These are phyloP conservation scores for Drosophila seclusa DNA, from an alignment of 2,888 invertebrate species.

Conservation along the genomic window DNA sequence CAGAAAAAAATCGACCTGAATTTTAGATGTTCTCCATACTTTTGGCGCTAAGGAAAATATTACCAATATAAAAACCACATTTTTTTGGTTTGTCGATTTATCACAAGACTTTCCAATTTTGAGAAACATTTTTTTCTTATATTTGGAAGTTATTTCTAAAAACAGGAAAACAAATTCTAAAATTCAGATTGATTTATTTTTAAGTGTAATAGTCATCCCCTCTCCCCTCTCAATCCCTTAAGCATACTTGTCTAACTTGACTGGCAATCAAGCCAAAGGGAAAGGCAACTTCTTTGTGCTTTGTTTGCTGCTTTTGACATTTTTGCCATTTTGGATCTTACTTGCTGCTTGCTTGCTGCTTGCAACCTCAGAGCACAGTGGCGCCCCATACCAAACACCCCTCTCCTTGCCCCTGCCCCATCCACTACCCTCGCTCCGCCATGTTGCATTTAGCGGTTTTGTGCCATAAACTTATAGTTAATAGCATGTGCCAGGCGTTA, in stretches of 20 bases:
- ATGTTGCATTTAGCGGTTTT: constrained; percentile 62
- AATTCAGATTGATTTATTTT: neutral
- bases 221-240: neutral
- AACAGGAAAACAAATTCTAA: too few species aligned
- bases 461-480: constrained; percentile 70
- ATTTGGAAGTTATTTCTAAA: too few species aligned
- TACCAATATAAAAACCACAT: too few species aligned
- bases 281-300: constrained; percentile 43
- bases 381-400: constrained; percentile 10
- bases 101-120: too few species aligned
- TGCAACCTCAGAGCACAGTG: neutral
- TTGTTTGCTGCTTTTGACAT: constrained; percentile 59
- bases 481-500: constrained; percentile 66
- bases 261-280: constrained; percentile 30
- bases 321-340: constrained; percentile 33
- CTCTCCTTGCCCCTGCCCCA: neutral
- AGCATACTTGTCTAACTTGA: constrained; percentile 13
- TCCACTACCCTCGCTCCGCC: neutral
- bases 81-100: too few species aligned
- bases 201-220: neutral
- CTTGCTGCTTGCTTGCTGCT: neutral
- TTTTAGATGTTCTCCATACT: neutral
- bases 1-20: neutral
- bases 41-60: neutral
- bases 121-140: too few species aligned